These are phyloP conservation scores for Nomada flava DNA, from an alignment of 2,888 invertebrate species.

Conservation along the genomic window DNA sequence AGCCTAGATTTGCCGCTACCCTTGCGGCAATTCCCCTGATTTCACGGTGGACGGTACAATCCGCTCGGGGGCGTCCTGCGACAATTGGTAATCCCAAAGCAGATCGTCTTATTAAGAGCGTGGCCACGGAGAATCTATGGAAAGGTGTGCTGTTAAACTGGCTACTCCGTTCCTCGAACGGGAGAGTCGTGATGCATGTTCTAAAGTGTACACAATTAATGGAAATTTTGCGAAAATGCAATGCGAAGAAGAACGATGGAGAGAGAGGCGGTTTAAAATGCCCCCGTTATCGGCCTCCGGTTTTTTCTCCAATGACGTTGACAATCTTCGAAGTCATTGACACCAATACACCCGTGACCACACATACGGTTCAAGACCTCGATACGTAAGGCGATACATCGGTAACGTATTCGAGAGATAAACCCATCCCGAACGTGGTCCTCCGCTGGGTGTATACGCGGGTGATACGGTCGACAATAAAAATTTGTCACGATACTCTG, in stretches of 20 bases:
- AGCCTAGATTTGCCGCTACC: constrained; percentile 59
- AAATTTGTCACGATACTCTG: constrained; percentile 53
- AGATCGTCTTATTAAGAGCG: no score
- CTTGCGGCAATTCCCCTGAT: constrained; percentile 25
- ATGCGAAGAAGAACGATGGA: neutral
- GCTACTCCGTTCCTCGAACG: no score
- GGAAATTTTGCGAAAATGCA: neutral
- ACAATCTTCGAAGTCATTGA: constrained; percentile 71
- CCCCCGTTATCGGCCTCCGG: constrained; percentile 48
- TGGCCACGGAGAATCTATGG: no score
- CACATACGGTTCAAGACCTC: constrained; percentile 69
- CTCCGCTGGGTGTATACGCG: constrained; percentile 7
- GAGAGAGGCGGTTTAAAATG: constrained; percentile 47
- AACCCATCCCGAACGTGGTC: constrained; percentile 43
- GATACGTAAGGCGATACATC: constrained; percentile 66
- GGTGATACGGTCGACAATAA: constrained; percentile 53
- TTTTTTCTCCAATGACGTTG: constrained; percentile 60
- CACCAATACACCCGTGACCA: constrained; percentile 67
- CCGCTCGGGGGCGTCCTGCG: no score
- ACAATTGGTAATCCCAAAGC: no score
- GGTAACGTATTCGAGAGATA: constrained; percentile 64
- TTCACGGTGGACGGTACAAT: no score
- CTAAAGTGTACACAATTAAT: neutral
- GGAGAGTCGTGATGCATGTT: no score
- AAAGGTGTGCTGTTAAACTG: no score